Evolutionary conservation across 2,888 invertebrate species (phyloP), one percentile per base, ranked within the genome.

Genomic region (Lithophane leautieri): DNA sequence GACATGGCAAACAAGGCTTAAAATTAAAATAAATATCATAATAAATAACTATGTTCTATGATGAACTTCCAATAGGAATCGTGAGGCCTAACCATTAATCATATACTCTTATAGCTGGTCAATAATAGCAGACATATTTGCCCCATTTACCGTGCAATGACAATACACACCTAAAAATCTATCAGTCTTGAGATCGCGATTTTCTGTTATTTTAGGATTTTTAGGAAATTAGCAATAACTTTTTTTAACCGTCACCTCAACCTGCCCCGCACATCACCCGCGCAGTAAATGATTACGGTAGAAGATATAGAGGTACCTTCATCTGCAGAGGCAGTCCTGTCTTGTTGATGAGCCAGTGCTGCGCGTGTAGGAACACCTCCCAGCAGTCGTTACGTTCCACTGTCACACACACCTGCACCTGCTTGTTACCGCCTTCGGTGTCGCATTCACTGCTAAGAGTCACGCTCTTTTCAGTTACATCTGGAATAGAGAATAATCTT

Each of bases 311-410:
- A 28, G 22, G 22, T 67, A 67, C 98, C 97, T 98, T 98, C 84
- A 98, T 97, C 92, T 98, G 98, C 83, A 99, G 93, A 6, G 99
- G 98, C 80, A 99, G 94, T 22, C 98, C 98, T 7, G 98, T 98
- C 94, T 98, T 98, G 94, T 99, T 99, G 83, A 99, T 97, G 89
- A 99, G 97, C 99, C 99, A 99, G 93, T 98, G 98, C 25, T 98
- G 98, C 2, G 98, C 97, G 92, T 98, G 98, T 89, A 98, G 96
- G 89, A 97, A 97, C 72, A 98, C 93, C 82, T 97, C 97, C 93
- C 97, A 97, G 86, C 97, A 97, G 70, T 97, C 97, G 56, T 96
- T 96, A 70, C 97, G 96, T 77, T 97, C 97, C 34, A 98, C 96
- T 84, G 97, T 97, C 47, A 98, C 97, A 89, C 97, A 97, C 67